These are phyloP conservation scores for Artibeus lituratus DNA, from an alignment of 2,797 vertebrate species.

Conservation along the genomic window DNA sequence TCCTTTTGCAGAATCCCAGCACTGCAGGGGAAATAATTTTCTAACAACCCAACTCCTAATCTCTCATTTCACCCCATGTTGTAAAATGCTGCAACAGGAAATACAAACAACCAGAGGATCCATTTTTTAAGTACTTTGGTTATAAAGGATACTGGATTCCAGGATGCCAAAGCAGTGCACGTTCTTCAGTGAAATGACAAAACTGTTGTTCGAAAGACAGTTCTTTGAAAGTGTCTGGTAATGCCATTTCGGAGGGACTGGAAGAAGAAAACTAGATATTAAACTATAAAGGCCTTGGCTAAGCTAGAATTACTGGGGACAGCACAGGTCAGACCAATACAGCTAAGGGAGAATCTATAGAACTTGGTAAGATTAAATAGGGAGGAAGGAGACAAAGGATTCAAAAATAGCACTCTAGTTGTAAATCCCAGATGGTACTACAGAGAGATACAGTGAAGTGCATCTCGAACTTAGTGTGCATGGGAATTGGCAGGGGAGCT, in stretches of 20 bases:
- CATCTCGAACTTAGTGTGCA: not conserved
- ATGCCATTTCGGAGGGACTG: not conserved
- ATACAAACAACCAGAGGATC: not conserved
- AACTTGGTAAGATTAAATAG: not conserved
- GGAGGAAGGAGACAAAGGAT: not conserved
- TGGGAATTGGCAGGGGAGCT: not conserved
- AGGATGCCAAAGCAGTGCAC: not conserved
- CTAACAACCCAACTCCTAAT: not conserved
- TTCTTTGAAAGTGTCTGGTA: not conserved
- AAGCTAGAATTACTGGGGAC: not conserved
- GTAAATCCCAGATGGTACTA: not conserved
- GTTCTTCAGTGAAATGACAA: not conserved
- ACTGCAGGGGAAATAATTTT: not conserved
- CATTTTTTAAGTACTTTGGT: not conserved
- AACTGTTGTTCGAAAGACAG: not conserved
- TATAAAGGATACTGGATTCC: not conserved
- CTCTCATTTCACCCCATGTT: not conserved
- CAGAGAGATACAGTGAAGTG: not conserved
- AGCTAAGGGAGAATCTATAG: not conserved
- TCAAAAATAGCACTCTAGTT: conserved; percentile 34
- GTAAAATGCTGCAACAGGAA: not conserved
- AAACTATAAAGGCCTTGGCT: not conserved
- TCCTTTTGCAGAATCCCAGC: not conserved
- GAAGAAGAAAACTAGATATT: conserved; percentile 8
- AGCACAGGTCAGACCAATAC: not conserved